Conservation (phyloP, 2,888 invertebrate genomes). For the Andrena praecox region DNA sequence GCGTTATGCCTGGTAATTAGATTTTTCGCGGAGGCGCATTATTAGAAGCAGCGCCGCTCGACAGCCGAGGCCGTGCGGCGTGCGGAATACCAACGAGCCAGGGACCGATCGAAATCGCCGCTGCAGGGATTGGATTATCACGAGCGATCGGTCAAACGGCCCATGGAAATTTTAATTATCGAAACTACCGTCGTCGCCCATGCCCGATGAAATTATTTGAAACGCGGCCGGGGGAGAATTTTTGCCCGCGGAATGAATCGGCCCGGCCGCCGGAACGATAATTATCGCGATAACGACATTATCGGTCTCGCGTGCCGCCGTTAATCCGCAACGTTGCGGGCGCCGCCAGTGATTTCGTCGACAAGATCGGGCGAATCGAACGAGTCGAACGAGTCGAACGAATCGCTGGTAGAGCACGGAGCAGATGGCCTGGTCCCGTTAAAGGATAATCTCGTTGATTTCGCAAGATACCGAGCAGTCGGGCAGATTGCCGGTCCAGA, state of each 20-base stretch:
- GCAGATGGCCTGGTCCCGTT: slow-evolving; percentile 67
- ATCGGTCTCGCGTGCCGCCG: slow-evolving; percentile 12
- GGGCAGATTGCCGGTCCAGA: slow-evolving; percentile 55
- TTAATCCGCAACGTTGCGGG: slow-evolving; percentile 22
- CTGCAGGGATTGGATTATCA: slow-evolving; percentile 48
- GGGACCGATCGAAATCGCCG: slow-evolving; percentile 38
- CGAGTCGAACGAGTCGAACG: neutral
- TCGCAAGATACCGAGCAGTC: slow-evolving; percentile 64
- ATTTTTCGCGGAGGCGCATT: slow-evolving; percentile 14
- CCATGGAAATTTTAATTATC: slow-evolving; percentile 58
- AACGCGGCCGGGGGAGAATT: slow-evolving; percentile 13
- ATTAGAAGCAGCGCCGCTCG: slow-evolving; percentile 19
- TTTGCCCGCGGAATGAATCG: slow-evolving; percentile 16
- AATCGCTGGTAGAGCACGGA: slow-evolving; percentile 31
- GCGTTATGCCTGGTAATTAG: slow-evolving; percentile 25
- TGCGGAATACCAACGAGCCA: slow-evolving; percentile 33
- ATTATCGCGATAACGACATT: slow-evolving; percentile 45
- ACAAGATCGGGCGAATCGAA: slow-evolving; percentile 7
- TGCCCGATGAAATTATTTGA: slow-evolving; percentile 19
- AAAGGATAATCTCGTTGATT: slow-evolving; percentile 73
- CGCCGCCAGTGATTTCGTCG: slow-evolving; percentile 5
- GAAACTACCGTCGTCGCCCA: slow-evolving; percentile 31
- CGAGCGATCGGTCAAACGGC: slow-evolving; percentile 55
- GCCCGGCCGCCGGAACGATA: slow-evolving; percentile 4
- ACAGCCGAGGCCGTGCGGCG: slow-evolving; percentile 15